Base-by-base conservation (phyloP, 2,113 vertebrate genomes). In the Haemorhous mexicanus region DNA sequence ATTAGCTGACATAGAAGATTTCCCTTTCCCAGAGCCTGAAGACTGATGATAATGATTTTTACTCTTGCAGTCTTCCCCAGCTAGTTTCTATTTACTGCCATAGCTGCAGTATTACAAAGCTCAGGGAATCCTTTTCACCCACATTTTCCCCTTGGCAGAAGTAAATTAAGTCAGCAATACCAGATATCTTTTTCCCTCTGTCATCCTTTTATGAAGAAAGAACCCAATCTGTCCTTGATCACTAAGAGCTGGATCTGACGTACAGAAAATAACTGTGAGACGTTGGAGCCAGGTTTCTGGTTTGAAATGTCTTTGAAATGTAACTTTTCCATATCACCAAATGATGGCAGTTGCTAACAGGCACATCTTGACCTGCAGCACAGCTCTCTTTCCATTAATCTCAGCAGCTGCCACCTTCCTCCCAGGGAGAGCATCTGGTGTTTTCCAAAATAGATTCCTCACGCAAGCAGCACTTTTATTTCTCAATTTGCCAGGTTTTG, bases 41-140 rank as follows among this genome's bases (percentile, higher is more conserved):
- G 32, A 44, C 22, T 44, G 56, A 58, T 52, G 39, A 43, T 35
- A 79, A 80, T 69, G 18, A 59, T 63, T 96, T 80, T 50, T 91
- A 43, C 64, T 88, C 61, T 81, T 64, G 47, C 35, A 74, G 1
- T 59, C 39, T 85, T 94, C 70, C 76, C 62, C 35, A 77, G 6
- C 7, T 35, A 2, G 1, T 82, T 94, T 91, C 81, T 81, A 82
- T 87, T 91, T 91, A 79, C 61, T 70, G 84, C 24, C 46, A 44
- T 41, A 87, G 74, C 62, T 84, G 43, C n/a, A 67, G 30, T 46
- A 15, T 66, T 88, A 67, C 75, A 88, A 90, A 95, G 84, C 44
- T 28, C 61, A 62, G 77, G 58, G 91, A 95, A 73, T 87, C 72
- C 70, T 93, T 92, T 86, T 94, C 79, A 83, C 85, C 68, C 32